Base-by-base conservation (phyloP, 2,797 vertebrate genomes). In the Artibeus lituratus region DNA sequence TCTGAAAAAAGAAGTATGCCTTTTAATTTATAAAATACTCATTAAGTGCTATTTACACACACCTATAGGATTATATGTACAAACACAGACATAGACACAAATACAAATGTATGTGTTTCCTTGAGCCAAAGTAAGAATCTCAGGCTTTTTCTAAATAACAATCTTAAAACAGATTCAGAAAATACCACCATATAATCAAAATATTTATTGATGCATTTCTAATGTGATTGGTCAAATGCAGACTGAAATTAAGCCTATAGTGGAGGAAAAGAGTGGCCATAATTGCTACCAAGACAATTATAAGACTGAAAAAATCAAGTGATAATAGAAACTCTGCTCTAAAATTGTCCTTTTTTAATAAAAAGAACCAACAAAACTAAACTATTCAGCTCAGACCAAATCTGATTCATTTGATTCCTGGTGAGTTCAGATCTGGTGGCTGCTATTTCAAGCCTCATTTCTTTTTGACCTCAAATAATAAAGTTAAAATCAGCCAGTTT, bases 391-490 rank as follows among this genome's bases (percentile, higher is more conserved):
- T 89, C 44, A 67, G 26, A 93, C 35, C 51, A 95, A 95, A 92
- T 85, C 91, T 90, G 86, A 78, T 78, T 92, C 84, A 94, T 94
- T 90, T 94, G 62, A 67, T 94, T 97, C 77, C 65, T 93, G 53
- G 67, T 80, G 77, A 93, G 87, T 87, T 87, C 72, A 87, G 88
- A 82, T 70, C 74, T 91, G 42, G 62, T 94, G 96, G 73, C 62
- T 96, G 87, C 82, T 92, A 96, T 97, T 97, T 96, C 92, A 94
- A 97, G 92, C 81, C 57, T 97, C 90, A 96, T 97, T 96, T 96
- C 87, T 95, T 96, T 90, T 72, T 96, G 95, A 93, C 77, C 87
- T 93, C 90, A 85, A 51, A 97, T 95, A 95, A 95, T 88, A 96
- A 93, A 97, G 81, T 83, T 96, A 90, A 95, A 95, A 94, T 76